phyloP scores from a whole-genome alignment of 2,113 vertebrate genomes.

The Caranx ignobilis region DNA sequence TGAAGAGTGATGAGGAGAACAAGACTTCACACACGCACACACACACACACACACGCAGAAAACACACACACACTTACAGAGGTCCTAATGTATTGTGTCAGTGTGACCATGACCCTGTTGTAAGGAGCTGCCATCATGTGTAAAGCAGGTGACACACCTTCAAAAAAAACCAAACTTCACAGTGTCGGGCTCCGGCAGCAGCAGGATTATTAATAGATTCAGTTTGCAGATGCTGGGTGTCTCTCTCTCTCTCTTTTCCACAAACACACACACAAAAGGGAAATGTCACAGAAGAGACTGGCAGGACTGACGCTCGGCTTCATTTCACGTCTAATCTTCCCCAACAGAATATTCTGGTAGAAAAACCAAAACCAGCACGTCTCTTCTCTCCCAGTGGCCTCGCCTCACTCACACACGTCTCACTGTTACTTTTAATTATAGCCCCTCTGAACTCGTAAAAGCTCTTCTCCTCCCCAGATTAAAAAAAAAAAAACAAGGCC shows the following conservation, averaged over 20 bases:
- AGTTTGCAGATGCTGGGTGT: slow-evolving; percentile 1
- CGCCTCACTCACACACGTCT: background rate
- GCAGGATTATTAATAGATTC: slow-evolving; percentile 23
- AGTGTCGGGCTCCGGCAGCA: background rate
- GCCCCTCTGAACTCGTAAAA: slow-evolving; percentile 21
- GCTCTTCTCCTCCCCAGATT: background rate
- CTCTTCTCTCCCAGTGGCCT: background rate
- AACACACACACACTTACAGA: background rate
- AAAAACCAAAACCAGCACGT: slow-evolving; percentile 1
- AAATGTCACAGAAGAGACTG: slow-evolving; percentile 39
- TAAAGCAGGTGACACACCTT: slow-evolving; percentile 13
- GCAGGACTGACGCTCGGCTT: slow-evolving; percentile 8
- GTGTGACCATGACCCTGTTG: slow-evolving; percentile 20
- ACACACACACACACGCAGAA: background rate
- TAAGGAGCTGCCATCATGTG: slow-evolving; percentile 12
- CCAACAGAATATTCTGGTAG: slow-evolving; percentile 26
- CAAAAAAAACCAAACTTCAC: slow-evolving; percentile 12
- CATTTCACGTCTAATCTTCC: slow-evolving; percentile 44
- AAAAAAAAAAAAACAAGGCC: no score
- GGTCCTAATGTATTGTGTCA: slow-evolving; percentile 14
- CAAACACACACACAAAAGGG: slow-evolving; percentile 10
- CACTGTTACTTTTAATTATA: slow-evolving; percentile 40
- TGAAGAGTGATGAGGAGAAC: background rate
- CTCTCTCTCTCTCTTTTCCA: background rate
- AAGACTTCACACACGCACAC: background rate